Conservation (phyloP, 2,888 invertebrate genomes). For the Catocala nupta region DNA sequence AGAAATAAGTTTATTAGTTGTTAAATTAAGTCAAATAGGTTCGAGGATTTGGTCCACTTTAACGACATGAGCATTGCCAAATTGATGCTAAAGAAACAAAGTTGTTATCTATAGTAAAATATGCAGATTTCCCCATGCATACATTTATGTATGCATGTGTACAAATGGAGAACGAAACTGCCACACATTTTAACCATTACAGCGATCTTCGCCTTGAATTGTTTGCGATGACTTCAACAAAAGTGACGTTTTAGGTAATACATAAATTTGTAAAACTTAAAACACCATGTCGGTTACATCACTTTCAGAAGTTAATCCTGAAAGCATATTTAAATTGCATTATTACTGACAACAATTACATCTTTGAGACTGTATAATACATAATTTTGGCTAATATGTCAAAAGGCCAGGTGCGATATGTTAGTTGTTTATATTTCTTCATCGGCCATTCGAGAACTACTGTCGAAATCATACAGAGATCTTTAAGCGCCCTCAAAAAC, state of each 20-base stretch:
- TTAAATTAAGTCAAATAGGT: slow-evolving; percentile 16
- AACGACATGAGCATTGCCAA: slow-evolving; percentile 17
- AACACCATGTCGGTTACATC: background rate
- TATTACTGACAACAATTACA: background rate
- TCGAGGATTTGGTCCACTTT: slow-evolving; percentile 30
- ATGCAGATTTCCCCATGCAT: too few species aligned
- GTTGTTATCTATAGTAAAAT: too few species aligned
- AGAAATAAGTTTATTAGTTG: slow-evolving; percentile 22
- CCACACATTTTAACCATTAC: background rate
- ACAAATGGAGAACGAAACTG: background rate
- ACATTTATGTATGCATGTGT: background rate
- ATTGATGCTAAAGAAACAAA: background rate
- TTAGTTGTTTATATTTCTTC: background rate
- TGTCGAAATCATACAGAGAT: slow-evolving; percentile 1
- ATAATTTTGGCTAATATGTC: too few species aligned
- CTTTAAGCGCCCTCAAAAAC: slow-evolving; percentile 4
- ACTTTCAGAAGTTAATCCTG: background rate
- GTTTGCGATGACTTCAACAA: slow-evolving; percentile 19
- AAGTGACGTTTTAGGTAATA: background rate
- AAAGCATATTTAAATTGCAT: background rate
- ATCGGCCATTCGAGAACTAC: background rate
- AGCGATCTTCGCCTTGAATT: slow-evolving; percentile 18
- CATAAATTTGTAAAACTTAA: background rate
- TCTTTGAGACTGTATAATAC: background rate
- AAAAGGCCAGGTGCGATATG: too few species aligned